Percentiles rank a stretch among this genome's conserved stretches.
Evolutionary conservation across 2,888 invertebrate genomes (phyloP).

Genomic region (Heliothis peltigera): DNA sequence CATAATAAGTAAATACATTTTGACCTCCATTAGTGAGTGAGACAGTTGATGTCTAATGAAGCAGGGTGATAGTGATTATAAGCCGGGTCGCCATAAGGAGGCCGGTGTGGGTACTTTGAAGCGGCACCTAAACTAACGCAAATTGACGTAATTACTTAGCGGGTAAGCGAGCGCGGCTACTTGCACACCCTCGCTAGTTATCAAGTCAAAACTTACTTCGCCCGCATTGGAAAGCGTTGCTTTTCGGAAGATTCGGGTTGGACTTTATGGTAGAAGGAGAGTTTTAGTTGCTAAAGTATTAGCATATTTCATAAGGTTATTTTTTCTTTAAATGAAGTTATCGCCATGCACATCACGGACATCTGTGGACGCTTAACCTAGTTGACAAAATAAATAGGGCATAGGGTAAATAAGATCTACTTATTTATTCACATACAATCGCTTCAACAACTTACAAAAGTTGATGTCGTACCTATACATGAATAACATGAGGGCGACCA

Average conservation of each 20-base stretch:
- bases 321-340: no score
- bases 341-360: no score
- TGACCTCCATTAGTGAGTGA: no score
- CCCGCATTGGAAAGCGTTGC: background rate
- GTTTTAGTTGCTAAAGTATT: background rate
- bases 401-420: no score
- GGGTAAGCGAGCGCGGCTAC: constrained; percentile 16
- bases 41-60: constrained; percentile 10
- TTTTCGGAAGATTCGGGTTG: no score
- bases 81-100: constrained; percentile 22
- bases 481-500: constrained; percentile 6
- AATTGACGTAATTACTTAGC: constrained; percentile 52
- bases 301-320: no score
- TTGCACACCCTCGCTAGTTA: background rate
- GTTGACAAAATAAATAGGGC: no score
- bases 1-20: no score
- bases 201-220: constrained; percentile 1
- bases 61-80: constrained; percentile 31
- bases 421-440: constrained; percentile 5
- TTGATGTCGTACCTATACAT: background rate
- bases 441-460: constrained; percentile 9
- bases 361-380: no score
- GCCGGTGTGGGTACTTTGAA: constrained; percentile 27
- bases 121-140: constrained; percentile 33
- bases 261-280: background rate